phyloP scores from a whole-genome alignment of 2,888 invertebrate genomes.

The Drosophila niveifrons region DNA sequence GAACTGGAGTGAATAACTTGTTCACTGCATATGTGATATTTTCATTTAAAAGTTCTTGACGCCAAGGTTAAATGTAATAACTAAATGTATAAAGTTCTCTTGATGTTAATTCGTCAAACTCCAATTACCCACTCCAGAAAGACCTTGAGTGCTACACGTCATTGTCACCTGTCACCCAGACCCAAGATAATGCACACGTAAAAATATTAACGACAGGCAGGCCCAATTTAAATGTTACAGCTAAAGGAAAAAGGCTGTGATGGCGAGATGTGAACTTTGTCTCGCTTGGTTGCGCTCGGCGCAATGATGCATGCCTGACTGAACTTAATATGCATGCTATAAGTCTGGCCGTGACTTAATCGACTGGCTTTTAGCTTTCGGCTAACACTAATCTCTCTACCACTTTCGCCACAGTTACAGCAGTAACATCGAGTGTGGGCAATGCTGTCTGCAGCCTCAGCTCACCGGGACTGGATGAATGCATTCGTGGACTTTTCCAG shows the following conservation, averaged over 20 bases:
- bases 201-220: slow-evolving; percentile 13
- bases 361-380: slow-evolving; percentile 16
- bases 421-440: slow-evolving; percentile 16
- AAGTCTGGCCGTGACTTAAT: slow-evolving; percentile 44
- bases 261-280: slow-evolving; percentile 44
- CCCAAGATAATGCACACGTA: slow-evolving; percentile 32
- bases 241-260: slow-evolving; percentile 21
- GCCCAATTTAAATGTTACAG: slow-evolving; percentile 45
- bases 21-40: slow-evolving; percentile 10
- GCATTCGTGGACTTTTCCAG: slow-evolving; percentile 87
- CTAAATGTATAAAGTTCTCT: background rate
- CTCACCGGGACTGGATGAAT: slow-evolving; percentile 87
- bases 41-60: slow-evolving; percentile 14
- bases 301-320: slow-evolving; percentile 53
- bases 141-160: slow-evolving; percentile 50
- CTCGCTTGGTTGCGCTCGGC: slow-evolving; percentile 58
- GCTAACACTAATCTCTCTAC: slow-evolving; percentile 33
- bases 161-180: slow-evolving; percentile 63
- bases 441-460: slow-evolving; percentile 86
- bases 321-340: slow-evolving; percentile 37
- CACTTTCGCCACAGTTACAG: slow-evolving; percentile 57
- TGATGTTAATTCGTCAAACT: slow-evolving; percentile 5
- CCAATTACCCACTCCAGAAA: slow-evolving; percentile 18
- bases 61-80: slow-evolving; percentile 9
- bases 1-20: slow-evolving; percentile 24